Evolutionary conservation across 2,797 vertebrate genomes (phyloP).

Genomic region (Helicolenus hilgendorfi): DNA sequence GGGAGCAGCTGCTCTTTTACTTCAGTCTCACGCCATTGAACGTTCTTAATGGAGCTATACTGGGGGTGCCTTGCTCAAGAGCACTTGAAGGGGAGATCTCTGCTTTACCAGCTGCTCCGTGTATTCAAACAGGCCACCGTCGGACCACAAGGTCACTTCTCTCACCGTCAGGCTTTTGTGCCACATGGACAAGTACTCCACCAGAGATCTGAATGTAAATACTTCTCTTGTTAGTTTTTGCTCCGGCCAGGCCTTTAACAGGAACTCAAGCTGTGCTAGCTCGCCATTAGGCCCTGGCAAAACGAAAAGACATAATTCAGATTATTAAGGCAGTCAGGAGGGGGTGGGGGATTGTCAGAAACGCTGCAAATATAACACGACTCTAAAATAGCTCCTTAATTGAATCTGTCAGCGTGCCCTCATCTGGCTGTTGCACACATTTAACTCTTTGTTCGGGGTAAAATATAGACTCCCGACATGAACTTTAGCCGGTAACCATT

Average conservation of each 20-base stretch:
- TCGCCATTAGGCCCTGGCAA: conserved; percentile 72
- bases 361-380: conserved; percentile 63
- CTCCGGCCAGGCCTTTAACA: conserved; percentile 67
- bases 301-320: conserved; percentile 75
- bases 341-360: conserved; percentile 67
- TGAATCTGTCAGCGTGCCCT: conserved; percentile 76
- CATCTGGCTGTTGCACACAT: conserved; percentile 63
- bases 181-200: conserved; percentile 72
- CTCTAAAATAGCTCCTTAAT: conserved; percentile 63
- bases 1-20: conserved; percentile 32
- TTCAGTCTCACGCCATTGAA: neutral
- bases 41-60: neutral
- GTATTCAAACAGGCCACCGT: conserved; percentile 49
- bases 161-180: conserved; percentile 44
- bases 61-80: conserved; percentile 53
- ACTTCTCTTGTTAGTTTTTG: conserved; percentile 77
- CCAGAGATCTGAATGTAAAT: conserved; percentile 63
- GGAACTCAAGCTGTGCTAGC: conserved; percentile 80
- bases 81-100: conserved; percentile 9
- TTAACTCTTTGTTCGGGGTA: conserved; percentile 60
- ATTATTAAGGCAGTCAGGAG: conserved; percentile 71
- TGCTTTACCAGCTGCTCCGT: conserved; percentile 62
- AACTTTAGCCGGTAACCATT: conserved; percentile 40
- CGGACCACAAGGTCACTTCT: conserved; percentile 60
- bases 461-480: conserved; percentile 38